These are phyloP conservation scores for Heterocephalus glaber DNA, from an alignment of 2,113 vertebrate genomes.

Conservation along the genomic window DNA sequence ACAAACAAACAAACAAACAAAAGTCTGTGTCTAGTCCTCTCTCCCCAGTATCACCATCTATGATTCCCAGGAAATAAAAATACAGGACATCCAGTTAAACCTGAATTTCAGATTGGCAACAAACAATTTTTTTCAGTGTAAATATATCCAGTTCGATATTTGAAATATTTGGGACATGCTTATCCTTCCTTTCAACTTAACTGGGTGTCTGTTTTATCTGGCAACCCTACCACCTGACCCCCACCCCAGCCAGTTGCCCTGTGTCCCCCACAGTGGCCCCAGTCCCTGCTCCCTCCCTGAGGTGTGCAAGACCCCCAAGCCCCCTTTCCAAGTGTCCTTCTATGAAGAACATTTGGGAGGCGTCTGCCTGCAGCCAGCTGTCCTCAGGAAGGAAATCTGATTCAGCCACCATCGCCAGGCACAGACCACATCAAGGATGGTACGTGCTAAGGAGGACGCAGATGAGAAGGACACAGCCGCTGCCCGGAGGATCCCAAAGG, in stretches of 20 bases:
- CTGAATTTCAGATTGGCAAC: background rate
- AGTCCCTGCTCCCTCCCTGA: background rate
- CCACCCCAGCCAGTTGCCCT: background rate
- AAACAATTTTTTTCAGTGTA: background rate
- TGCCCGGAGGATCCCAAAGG: background rate
- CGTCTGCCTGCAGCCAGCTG: background rate
- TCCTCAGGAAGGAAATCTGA: background rate
- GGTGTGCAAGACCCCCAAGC: background rate
- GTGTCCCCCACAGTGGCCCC: background rate
- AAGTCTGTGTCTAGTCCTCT: background rate
- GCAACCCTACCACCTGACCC: background rate
- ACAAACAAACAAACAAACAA: background rate
- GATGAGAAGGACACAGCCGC: background rate
- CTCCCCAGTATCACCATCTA: background rate
- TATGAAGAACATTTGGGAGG: background rate
- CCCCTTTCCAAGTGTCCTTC: background rate
- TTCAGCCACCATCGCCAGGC: background rate
- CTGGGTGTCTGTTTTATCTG: background rate
- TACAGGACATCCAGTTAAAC: background rate
- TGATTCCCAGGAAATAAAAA: slow-evolving; percentile 14
- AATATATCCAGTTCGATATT: background rate
- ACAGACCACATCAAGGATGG: background rate
- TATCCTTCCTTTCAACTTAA: background rate
- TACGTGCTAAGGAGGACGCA: background rate
- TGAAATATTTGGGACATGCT: background rate